Base-by-base conservation (phyloP, 1,140 invertebrate genomes). In the Littorina saxatilis region DNA sequence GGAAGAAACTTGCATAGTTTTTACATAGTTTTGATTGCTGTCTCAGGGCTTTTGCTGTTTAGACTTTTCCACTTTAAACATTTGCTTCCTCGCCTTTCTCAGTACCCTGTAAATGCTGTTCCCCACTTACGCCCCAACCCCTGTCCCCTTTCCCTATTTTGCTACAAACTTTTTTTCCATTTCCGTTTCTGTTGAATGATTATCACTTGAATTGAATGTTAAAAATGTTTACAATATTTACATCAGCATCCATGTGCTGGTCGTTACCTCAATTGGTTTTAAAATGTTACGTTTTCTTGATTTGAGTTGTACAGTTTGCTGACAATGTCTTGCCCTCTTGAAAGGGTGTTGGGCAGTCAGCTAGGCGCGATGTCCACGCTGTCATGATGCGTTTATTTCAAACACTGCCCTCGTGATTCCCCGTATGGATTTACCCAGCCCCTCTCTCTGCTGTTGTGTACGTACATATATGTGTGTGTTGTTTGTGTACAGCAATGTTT, bases 1-100 rank as follows among this genome's bases (percentile, higher is more conserved):
- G n/a, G n/a, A n/a, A n/a, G n/a, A n/a, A n/a, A n/a, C n/a, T n/a
- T n/a, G n/a, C n/a, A n/a, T n/a, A n/a, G n/a, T n/a, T n/a, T 47
- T 47, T 5, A 9, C 43, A 47, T 5, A 47, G 43, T 58, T 58
- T 58, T 58, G n/a, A 15, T 58, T 58, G 13, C n/a, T 58, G n/a
- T 63, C 61, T 63, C 61, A 63, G 61, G 61, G 27, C 61, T 63
- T 63, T 4, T 63, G 61, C 61, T 63, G n/a, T 32, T 29, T 11
- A 63, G 27, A 0, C 27, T 35, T 23, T 58, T 23, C 4, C 15
- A 4, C n/a, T 58, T 58, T 58, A 9, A 13, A 27, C n/a, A 13
- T 68, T 68, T 32, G 15, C 37, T 39, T 32, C 66, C 23, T 1
- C 27, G 2, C 23, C 37, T 20, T 3, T 23, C 66, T 20, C 35